Conservation (phyloP, 2,888 invertebrate species). For the Sipha maydis region DNA sequence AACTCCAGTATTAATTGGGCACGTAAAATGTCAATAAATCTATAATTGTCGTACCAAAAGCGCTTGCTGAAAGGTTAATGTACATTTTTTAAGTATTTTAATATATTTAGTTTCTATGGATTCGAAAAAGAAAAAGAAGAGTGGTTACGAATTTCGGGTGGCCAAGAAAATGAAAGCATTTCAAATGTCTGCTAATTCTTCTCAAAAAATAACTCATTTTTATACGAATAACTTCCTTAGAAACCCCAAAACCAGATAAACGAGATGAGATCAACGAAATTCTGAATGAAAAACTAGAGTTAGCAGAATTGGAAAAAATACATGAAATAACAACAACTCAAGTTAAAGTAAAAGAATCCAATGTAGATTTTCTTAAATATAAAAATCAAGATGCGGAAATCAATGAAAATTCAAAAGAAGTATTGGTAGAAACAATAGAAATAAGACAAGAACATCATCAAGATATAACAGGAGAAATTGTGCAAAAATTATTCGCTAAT, state of each 20-base stretch:
- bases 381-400: not conserved
- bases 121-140: conserved; percentile 8
- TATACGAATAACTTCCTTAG: not conserved
- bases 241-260: not conserved
- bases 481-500: no score
- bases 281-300: not conserved
- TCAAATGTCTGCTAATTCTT: not conserved
- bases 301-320: conserved; percentile 6
- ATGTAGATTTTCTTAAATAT: not conserved
- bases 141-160: conserved; percentile 15
- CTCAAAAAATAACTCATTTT: conserved; percentile 7
- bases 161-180: conserved; percentile 6
- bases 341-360: conserved; percentile 1
- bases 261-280: not conserved
- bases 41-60: no score
- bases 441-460: no score
- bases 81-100: not conserved
- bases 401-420: not conserved
- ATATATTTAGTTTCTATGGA: conserved; percentile 7
- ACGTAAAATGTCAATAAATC: no score
- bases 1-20: no score
- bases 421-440: no score
- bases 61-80: no score
- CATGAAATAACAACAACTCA: conserved; percentile 6
- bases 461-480: no score